These are phyloP conservation scores for Eristalinus sepulchralis DNA, from an alignment of 2,888 invertebrate species.

Conservation along the genomic window DNA sequence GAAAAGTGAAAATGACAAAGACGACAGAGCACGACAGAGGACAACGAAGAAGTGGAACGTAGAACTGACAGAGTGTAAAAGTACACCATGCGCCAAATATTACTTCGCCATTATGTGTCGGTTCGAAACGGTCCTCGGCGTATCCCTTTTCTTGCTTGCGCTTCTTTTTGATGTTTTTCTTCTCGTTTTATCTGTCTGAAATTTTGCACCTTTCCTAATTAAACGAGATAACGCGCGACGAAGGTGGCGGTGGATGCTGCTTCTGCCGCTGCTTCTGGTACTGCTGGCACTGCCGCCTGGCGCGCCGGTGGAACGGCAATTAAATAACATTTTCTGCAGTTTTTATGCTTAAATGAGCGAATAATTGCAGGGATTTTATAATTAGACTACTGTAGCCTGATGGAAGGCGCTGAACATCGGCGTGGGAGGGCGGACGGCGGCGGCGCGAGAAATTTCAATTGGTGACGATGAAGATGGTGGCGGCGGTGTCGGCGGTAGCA, in stretches of 20 bases:
- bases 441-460: neutral
- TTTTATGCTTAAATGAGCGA: constrained; percentile 71
- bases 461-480: neutral
- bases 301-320: constrained; percentile 53
- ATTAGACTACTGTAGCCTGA: constrained; percentile 62
- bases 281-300: neutral
- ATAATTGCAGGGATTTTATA: constrained; percentile 71
- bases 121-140: constrained; percentile 49
- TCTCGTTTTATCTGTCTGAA: constrained; percentile 48
- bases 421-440: neutral
- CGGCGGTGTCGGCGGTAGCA: neutral
- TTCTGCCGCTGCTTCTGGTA: neutral
- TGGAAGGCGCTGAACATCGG: constrained; percentile 43
- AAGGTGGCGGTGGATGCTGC: neutral
- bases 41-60: neutral
- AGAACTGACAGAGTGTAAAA: constrained; percentile 59
- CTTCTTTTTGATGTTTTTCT: constrained; percentile 25
- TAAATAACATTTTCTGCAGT: constrained; percentile 71
- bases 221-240: constrained; percentile 64
- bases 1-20: neutral
- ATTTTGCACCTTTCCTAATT: constrained; percentile 69
- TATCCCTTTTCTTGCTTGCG: constrained; percentile 31
- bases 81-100: constrained; percentile 69
- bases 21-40: neutral
- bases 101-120: constrained; percentile 68